phyloP scores from a whole-genome alignment of 2,888 invertebrate species.

The Ellobium chinense region DNA sequence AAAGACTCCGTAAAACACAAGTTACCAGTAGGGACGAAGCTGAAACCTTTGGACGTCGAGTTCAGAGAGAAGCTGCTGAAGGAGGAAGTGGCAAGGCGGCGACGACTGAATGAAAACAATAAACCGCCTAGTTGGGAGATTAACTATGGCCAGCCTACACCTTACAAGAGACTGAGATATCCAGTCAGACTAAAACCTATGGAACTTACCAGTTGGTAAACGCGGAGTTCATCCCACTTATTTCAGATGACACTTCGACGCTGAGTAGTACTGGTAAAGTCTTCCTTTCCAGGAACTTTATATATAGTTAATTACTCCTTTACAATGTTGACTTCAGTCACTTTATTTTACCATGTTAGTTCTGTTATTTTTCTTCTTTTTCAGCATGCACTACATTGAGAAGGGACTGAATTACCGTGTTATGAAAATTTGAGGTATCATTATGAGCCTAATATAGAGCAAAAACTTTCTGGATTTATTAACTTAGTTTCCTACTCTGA shows the following conservation, averaged over 20 bases:
- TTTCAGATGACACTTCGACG: too few relatives aligned
- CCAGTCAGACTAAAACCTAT: conserved; percentile 32
- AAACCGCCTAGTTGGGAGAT: conserved; percentile 36
- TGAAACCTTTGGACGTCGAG: not conserved
- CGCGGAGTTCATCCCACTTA: not conserved
- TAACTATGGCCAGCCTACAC: conserved; percentile 41
- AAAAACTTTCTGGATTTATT: too few relatives aligned
- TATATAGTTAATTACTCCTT: too few relatives aligned
- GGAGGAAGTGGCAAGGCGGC: conserved; percentile 17
- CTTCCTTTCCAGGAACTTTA: too few relatives aligned
- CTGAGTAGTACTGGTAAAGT: too few relatives aligned
- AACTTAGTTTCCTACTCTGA: too few relatives aligned
- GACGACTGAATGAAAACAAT: not conserved
- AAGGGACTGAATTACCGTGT: too few relatives aligned
- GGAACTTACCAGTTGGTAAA: not conserved
- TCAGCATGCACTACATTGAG: not conserved
- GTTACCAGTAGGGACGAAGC: not conserved
- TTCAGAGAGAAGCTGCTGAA: conserved; percentile 4
- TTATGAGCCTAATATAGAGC: too few relatives aligned
- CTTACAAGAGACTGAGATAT: conserved; percentile 21
- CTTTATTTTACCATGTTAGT: not conserved
- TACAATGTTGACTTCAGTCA: not conserved
- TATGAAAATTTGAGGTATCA: too few relatives aligned
- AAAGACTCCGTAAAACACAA: not conserved
- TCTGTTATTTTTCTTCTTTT: not conserved